Evolutionary conservation across 2,113 vertebrate genomes (phyloP).

Genomic region (Lipotes vexillifer): DNA sequence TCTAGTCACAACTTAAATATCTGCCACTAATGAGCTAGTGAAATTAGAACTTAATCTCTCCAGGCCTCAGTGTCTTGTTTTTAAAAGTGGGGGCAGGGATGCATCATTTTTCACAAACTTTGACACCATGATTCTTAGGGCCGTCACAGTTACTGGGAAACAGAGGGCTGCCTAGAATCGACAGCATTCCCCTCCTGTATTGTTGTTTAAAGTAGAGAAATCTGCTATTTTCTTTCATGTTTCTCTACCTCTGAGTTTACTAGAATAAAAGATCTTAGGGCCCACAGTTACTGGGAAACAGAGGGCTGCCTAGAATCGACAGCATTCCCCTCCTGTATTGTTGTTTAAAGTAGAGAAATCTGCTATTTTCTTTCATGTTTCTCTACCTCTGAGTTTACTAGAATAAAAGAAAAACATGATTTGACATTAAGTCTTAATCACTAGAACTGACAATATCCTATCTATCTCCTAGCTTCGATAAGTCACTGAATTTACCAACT

Average conservation of each 20-base stretch:
- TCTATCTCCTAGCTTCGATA: neutral
- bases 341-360: neutral
- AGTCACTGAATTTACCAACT: neutral
- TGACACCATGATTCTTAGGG: neutral
- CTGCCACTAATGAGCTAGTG: neutral
- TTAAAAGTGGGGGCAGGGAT: neutral
- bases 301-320: neutral
- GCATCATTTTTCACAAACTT: neutral
- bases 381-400: neutral
- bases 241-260: neutral
- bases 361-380: neutral
- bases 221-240: neutral
- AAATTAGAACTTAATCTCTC: neutral
- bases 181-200: neutral
- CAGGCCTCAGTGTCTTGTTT: neutral
- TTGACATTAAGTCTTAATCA: neutral
- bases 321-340: neutral
- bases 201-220: neutral
- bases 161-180: neutral
- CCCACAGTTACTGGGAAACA: neutral
- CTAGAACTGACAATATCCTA: neutral
- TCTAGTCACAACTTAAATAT: conserved; percentile 23
- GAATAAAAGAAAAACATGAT: neutral
- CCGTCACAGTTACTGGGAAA: neutral
- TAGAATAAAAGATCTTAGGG: neutral